Base-by-base conservation (phyloP, 1,140 invertebrate genomes). In the Hyposmocoma kahamanoa region DNA sequence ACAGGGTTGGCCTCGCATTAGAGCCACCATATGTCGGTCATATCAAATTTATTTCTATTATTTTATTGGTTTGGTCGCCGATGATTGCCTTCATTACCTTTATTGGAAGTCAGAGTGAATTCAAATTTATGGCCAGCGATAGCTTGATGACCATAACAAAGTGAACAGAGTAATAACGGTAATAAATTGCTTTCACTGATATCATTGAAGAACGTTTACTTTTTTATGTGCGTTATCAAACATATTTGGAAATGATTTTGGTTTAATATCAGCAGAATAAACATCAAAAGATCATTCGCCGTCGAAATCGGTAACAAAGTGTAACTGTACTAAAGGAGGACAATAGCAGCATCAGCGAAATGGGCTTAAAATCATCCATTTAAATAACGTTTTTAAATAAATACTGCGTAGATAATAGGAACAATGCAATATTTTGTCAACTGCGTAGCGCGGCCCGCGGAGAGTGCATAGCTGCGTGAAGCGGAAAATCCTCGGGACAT, bases 21-120 rank as follows among this genome's bases (percentile, higher is more conserved):
- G 55, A 67, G 67, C 70, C 71, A 62, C 78, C 82, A 85, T 85
- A 85, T 85, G 82, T 83, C 79, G 79, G 72, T 83, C 75, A 83
- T 83, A 85, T 85, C 82, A 83, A 85, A 83, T 83, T 83, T 85
- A 85, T 85, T 83, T 83, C 78, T 85, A 85, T 83, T 85, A 85
- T 85, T 83, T 85, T 82, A 83, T 83, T 85, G 77, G 72, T 68
- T 75, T 68, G 60, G 63, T 64, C 62, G 70, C 59, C 72, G 68
- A 78, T 78, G 71, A 84, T 84, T 77, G 73, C 72, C 66, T 80
- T 82, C 82, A 83, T 85, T 85, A 83, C 69, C 68, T 83, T 81
- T 81, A 81, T 83, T 80, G 79, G 67, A 78, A 76, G 79, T 83
- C 77, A 74, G 60, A 71, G 75, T 83, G 75, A 72, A 82, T 72